These are phyloP conservation scores for Liasis olivaceus DNA, from an alignment of 2,797 vertebrate genomes.

Conservation along the genomic window DNA sequence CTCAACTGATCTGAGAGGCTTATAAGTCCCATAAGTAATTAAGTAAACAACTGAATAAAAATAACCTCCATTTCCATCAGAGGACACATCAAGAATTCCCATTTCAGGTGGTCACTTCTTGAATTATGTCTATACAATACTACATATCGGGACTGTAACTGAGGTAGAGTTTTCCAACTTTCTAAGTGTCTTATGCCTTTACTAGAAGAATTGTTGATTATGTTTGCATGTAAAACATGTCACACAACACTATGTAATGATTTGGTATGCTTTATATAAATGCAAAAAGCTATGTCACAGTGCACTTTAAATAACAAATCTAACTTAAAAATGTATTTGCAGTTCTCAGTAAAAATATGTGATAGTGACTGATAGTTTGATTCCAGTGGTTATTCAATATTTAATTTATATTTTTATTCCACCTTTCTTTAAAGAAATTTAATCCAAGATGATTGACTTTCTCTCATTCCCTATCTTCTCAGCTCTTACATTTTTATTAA, in stretches of 20 bases:
- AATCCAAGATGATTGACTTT: not conserved
- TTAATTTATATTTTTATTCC: not conserved
- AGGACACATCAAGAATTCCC: no score
- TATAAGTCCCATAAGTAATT: no score
- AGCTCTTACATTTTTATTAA: not conserved
- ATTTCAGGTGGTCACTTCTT: no score
- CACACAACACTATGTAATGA: not conserved
- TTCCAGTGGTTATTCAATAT: not conserved
- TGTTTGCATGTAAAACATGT: not conserved
- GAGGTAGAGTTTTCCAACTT: no score
- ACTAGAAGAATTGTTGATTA: not conserved
- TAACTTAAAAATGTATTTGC: not conserved
- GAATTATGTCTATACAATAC: no score
- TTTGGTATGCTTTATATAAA: not conserved
- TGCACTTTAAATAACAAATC: not conserved
- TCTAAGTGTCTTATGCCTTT: no score
- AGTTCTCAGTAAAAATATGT: not conserved
- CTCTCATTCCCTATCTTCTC: not conserved
- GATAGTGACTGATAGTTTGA: not conserved
- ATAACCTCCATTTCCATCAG: no score
- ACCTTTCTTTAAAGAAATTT: not conserved
- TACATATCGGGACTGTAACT: no score
- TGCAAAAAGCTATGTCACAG: not conserved
- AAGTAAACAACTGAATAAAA: no score
- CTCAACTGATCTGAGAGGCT: no score